Evolutionary conservation across 2,797 vertebrate species (phyloP), one percentile per base, ranked within the genome.

Genomic region (Nannoperca obscura): DNA sequence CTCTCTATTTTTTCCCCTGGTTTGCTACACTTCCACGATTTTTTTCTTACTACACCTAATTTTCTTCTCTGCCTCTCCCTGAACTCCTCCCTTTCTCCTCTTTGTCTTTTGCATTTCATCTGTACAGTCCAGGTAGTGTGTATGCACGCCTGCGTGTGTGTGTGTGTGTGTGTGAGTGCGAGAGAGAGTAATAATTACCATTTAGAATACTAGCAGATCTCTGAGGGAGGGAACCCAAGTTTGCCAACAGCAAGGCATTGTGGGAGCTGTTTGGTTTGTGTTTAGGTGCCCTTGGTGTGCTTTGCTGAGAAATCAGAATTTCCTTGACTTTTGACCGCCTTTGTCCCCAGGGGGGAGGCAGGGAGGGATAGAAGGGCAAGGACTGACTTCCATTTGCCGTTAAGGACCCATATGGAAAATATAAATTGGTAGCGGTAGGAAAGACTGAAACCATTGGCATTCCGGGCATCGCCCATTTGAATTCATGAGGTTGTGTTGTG

Each of bases 251-350:
- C n/a, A 68, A 86, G 73, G 89, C 91, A 89, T 91, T 86, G 84
- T 91, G 89, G 89, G 90, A 91, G 92, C 82, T 94, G 92, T 92
- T 93, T 92, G 92, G 93, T 92, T 93, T 93, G 92, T 90, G 91
- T 94, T 94, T 93, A 85, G 76, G 82, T 86, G 91, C 91, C 92
- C 91, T 92, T 91, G 90, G 88, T 88, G 89, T 81, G 82, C 90
- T 86, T 82, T 82, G 87, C 91, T 85, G 88, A 90, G 80, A 90
- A 94, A 95, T 95, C 93, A 83, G 90, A 94, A 94, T 95, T 94
- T 95, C 92, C 92, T 95, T 95, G 95, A 95, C 95, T 95, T 95
- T 92, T 95, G 95, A 95, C 95, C 94, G 76, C 82, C 77, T 90
- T 81, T 64, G 86, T 93, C 93, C 94, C 95, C 83, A 71, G 91